Conservation (phyloP, 2,797 vertebrate genomes). For the Platyrinchus mystaceus region DNA sequence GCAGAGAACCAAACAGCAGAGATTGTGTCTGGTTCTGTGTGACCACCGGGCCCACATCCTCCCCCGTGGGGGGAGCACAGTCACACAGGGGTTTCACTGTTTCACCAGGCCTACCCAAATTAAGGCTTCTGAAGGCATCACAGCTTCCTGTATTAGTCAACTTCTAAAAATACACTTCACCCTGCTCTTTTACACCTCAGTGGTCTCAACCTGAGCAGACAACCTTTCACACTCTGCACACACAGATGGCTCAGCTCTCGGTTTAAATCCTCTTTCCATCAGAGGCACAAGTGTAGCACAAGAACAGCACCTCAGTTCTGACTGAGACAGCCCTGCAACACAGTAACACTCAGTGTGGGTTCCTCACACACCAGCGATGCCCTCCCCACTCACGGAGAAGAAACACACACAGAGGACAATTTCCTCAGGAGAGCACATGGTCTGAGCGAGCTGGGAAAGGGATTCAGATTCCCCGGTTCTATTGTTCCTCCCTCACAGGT, state of each 20-base stretch:
- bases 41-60: neutral
- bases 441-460: neutral
- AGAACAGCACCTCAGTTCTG: neutral
- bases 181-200: neutral
- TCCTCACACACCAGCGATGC: neutral
- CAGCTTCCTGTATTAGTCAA: neutral
- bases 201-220: fast-evolving
- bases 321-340: neutral
- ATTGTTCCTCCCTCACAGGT: neutral
- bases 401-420: neutral
- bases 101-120: neutral
- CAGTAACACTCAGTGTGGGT: neutral
- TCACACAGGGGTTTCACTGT: neutral
- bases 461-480: neutral
- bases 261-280: neutral
- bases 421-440: fast-evolving
- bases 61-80: neutral
- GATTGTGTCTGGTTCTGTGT: neutral
- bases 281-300: fast-evolving
- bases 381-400: neutral
- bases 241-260: neutral
- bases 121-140: neutral
- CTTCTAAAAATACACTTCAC: neutral
- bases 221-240: neutral
- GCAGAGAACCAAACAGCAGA: neutral